A percentile compares a stretch with the other conserved stretches of the same genome.
Conservation (phyloP, 2,113 vertebrate species). For the Rhizomys pruinosus region DNA sequence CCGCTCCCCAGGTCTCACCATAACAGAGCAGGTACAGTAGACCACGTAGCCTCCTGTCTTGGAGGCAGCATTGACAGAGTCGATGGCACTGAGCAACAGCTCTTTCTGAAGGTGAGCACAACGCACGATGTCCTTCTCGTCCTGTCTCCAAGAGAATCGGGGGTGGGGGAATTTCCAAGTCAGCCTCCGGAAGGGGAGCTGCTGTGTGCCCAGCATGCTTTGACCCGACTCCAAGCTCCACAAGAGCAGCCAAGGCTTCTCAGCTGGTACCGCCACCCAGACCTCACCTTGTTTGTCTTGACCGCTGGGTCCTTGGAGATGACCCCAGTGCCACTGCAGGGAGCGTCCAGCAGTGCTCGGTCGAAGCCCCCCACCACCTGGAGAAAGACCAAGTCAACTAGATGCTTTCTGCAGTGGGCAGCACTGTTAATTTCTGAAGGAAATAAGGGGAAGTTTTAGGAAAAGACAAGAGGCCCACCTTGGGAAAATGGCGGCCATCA, state of each 20-base stretch:
- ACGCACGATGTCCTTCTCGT: conserved; percentile 92
- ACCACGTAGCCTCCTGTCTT: conserved; percentile 93
- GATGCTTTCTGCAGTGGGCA: neutral
- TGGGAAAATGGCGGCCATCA: conserved; percentile 96
- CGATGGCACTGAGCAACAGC: conserved; percentile 95
- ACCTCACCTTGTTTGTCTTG: conserved; percentile 95
- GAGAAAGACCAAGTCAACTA: neutral
- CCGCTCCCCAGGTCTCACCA: conserved; percentile 82
- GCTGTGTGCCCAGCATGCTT: neutral
- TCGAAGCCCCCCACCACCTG: conserved; percentile 98
- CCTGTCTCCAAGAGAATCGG: conserved; percentile 83
- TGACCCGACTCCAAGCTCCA: neutral
- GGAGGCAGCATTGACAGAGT: conserved; percentile 94
- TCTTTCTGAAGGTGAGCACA: conserved; percentile 98
- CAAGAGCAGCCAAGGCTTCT: neutral
- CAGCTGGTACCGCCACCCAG: neutral
- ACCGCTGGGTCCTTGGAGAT: conserved; percentile 98
- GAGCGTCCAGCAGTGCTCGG: conserved; percentile 95
- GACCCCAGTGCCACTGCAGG: conserved; percentile 96
- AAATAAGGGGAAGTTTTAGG: neutral
- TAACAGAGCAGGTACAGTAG: conserved; percentile 98
- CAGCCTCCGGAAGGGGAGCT: neutral
- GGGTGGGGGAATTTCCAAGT: neutral
- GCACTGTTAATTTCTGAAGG: neutral
- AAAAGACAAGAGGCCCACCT: conserved; percentile 84